Base-by-base conservation (phyloP, 2,113 vertebrate species). In the Telmatochromis sp. region DNA sequence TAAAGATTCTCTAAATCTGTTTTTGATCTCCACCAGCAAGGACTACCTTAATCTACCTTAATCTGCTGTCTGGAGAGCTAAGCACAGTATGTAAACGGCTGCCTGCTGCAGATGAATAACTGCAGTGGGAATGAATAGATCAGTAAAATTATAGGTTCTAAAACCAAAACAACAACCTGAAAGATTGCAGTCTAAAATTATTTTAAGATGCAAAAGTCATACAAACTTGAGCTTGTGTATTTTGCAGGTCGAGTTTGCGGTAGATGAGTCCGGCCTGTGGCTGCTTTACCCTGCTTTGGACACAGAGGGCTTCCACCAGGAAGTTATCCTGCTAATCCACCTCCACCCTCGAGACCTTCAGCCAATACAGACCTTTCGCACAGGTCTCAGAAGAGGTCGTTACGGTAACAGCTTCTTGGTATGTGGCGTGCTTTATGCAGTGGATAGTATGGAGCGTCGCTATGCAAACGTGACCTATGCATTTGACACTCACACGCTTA, bases 401-500 rank as follows among this genome's bases (percentile, higher is more conserved):
- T 99, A 97, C 0, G 98, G 98, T 75, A 98, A 99, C 96, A 98
- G 97, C 92, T 99, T 99, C 14, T 97, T 99, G 87, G 98, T 99
- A 88, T 99, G 98, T 0, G 98, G 98, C 2, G 98, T 99, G 85
- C 96, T 99, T 7, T 99, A 99, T 0, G 98, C 97, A 0, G 97
- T 99, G 3, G 97, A 99, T 94, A 98, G 97, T 91, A 97, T 97
- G 89, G 97, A 98, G 83, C 97, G 95, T 81, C 96, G 89, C 35
- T 95, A 97, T 0, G 98, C 98, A 90, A 99, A 98, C 81, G 98
- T 99, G 94, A 98, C 98, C 3, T 99, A 99, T 0, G 98, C 98
- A 85, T 99, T 98, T 1, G 98, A 99, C 95, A 99, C 98, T 0
- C 98, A 99, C 96, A 99, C 98, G 28, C 97, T 98, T 93, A 99